Conservation (phyloP, 2,888 invertebrate species). For the Imbricaverruca yamaguchii region DNA sequence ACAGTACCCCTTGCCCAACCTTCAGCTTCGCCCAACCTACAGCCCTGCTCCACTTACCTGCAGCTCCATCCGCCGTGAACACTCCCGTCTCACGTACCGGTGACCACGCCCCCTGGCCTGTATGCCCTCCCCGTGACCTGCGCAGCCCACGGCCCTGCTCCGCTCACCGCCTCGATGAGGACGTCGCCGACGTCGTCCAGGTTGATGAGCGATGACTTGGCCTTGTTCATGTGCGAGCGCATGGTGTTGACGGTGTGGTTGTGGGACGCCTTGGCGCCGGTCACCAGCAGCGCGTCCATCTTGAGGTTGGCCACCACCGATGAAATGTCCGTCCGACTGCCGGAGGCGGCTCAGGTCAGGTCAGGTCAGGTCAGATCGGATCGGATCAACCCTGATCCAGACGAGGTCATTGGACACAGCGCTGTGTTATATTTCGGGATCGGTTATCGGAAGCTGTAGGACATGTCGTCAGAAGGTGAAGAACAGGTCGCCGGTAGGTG, state of each 20-base stretch:
- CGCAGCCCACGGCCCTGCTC: no score
- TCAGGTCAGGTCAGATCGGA: background rate
- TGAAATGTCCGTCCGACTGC: constrained; percentile 33
- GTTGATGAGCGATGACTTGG: constrained; percentile 72
- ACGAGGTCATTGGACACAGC: background rate
- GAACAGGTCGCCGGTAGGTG: no score
- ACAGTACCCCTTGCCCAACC: no score
- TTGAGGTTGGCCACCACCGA: constrained; percentile 51
- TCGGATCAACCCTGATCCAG: background rate
- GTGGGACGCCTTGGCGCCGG: constrained; percentile 69
- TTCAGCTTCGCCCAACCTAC: no score
- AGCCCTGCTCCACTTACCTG: no score
- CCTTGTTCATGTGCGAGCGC: constrained; percentile 67
- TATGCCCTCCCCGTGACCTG: no score
- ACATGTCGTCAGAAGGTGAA: no score
- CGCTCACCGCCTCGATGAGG: constrained; percentile 67
- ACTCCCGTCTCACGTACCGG: no score
- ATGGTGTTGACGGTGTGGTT: constrained; percentile 70
- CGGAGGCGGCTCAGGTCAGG: background rate
- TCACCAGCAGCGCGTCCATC: constrained; percentile 70
- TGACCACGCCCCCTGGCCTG: no score
- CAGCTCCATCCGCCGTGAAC: no score
- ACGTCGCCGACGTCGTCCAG: constrained; percentile 82
- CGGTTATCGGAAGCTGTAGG: no score
- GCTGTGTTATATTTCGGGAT: no score